Conservation (phyloP, 2,113 vertebrate species). For the western clawed frog (Xenopus tropicalis) region DNA sequence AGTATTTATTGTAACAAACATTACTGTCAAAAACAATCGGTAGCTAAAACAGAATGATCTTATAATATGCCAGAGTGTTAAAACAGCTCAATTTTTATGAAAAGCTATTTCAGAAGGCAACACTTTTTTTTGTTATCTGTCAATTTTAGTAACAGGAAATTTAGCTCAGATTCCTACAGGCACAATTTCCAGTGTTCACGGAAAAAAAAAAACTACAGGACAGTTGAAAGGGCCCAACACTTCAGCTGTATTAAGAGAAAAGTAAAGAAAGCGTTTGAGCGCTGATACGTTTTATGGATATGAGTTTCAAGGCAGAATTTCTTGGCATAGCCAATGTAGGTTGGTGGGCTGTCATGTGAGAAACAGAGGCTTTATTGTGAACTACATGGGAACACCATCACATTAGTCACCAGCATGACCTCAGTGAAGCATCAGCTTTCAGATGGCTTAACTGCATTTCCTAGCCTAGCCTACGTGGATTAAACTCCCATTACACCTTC, state of each 20-base stretch:
- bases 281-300: no score
- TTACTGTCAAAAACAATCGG: no score
- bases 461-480: not conserved
- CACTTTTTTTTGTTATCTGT: constrained; percentile 54
- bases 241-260: no score
- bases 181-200: constrained; percentile 50
- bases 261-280: no score
- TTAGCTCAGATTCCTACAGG: constrained; percentile 44
- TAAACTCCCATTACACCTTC: not conserved
- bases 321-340: no score
- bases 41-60: no score
- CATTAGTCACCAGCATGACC: constrained; percentile 48
- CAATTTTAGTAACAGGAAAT: constrained; percentile 58
- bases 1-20: no score
- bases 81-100: not conserved
- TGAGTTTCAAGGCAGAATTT: no score
- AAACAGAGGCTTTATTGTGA: no score
- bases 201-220: constrained; percentile 47
- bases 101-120: not conserved
- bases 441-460: not conserved
- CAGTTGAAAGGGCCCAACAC: not conserved
- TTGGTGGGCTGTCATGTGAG: no score
- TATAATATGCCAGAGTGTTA: no score
- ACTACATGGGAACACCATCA: constrained; percentile 32
- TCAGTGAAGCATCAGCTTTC: constrained; percentile 30